Percentiles rank a stretch among this genome's conserved stretches.
Evolutionary conservation across 1,140 invertebrate species (phyloP).

Genomic region (Telenomus remus): DNA sequence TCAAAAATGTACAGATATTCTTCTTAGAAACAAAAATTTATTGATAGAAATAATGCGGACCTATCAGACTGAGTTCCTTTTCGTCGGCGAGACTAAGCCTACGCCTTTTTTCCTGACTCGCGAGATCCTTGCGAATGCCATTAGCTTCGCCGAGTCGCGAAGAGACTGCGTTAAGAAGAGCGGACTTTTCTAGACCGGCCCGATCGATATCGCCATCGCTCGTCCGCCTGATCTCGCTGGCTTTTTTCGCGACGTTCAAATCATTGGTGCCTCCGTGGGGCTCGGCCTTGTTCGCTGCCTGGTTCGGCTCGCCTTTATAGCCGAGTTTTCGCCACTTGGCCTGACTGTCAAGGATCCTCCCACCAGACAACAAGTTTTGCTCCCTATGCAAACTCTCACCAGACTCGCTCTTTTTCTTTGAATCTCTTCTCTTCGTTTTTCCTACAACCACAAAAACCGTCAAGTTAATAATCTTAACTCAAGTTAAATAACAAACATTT

Average conservation of each 20-base stretch:
- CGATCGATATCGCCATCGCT: slow-evolving; percentile 73
- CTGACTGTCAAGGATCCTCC: slow-evolving; percentile 73
- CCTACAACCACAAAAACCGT: slow-evolving; percentile 64
- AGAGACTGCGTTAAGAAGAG: slow-evolving; percentile 57
- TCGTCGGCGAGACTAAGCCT: slow-evolving; percentile 72
- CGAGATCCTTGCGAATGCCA: slow-evolving; percentile 71
- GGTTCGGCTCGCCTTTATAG: slow-evolving; percentile 66
- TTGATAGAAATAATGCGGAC: no score
- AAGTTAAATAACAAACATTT: no score
- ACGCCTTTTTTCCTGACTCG: slow-evolving; percentile 71
- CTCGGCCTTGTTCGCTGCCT: slow-evolving; percentile 65
- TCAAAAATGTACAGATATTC: no score
- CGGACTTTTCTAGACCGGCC: slow-evolving; percentile 62
- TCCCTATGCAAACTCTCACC: slow-evolving; percentile 71
- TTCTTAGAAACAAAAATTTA: no score
- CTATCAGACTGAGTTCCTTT: slow-evolving; percentile 71
- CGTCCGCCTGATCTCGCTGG: slow-evolving; percentile 73
- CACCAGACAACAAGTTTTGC: slow-evolving; percentile 73
- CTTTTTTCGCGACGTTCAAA: slow-evolving; percentile 65
- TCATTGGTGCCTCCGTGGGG: slow-evolving; percentile 61
- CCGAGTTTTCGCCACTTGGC: slow-evolving; percentile 72
- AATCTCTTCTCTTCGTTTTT: slow-evolving; percentile 76
- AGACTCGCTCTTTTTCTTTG: slow-evolving; percentile 75
- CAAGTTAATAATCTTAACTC: no score
- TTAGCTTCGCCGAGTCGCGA: slow-evolving; percentile 69